Conservation (phyloP, 1,140 invertebrate species). For the Brevipalpus yothersi region DNA sequence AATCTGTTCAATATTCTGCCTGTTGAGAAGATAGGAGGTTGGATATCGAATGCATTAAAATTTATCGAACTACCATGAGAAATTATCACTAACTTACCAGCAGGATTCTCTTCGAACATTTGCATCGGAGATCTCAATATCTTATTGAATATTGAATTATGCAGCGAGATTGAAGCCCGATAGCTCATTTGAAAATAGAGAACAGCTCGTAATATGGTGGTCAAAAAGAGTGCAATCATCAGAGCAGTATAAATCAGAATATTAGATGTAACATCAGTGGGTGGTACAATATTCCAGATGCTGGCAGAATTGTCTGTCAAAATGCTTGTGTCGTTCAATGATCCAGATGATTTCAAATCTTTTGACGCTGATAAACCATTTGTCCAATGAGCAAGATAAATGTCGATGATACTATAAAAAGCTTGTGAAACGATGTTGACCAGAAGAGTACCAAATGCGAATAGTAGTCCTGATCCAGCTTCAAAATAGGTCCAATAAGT, state of each 20-base stretch:
- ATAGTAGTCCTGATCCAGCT: not conserved
- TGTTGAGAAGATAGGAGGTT: constrained; percentile 33
- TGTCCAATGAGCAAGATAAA: constrained; percentile 13
- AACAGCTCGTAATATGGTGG: constrained; percentile 29
- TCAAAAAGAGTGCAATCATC: constrained; percentile 19
- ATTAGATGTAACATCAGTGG: constrained; percentile 14
- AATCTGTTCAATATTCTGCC: constrained; percentile 15
- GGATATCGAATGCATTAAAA: constrained; percentile 27
- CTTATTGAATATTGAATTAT: constrained; percentile 56
- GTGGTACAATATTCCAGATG: too few relatives aligned
- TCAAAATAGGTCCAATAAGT: constrained; percentile 6
- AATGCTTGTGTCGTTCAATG: too few relatives aligned
- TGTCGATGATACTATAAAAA: constrained; percentile 13
- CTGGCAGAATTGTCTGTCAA: too few relatives aligned
- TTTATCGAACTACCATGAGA: not conserved
- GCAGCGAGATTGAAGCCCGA: constrained; percentile 45
- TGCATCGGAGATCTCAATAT: constrained; percentile 53
- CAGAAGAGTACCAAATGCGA: constrained; percentile 5
- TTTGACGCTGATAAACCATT: not conserved
- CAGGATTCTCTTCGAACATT: constrained; percentile 69
- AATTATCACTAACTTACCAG: constrained; percentile 16
- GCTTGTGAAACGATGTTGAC: constrained; percentile 12
- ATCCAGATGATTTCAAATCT: too few relatives aligned
- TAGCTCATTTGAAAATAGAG: constrained; percentile 52
- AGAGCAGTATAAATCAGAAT: constrained; percentile 42